Evolutionary conservation across 1,140 invertebrate species (phyloP).

Genomic region (Bombus impatiens): DNA sequence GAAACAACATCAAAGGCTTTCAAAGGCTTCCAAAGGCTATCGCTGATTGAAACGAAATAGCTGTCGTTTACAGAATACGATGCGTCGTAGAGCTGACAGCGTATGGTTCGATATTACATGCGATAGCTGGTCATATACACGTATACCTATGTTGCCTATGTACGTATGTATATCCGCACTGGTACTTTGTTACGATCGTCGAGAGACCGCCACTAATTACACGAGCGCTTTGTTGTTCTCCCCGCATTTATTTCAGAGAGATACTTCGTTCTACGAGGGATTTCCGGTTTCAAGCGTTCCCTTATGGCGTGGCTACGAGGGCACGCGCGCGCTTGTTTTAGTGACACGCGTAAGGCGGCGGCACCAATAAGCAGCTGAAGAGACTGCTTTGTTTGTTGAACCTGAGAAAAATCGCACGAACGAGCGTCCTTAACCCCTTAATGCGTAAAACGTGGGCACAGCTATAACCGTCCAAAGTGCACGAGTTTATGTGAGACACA

Average conservation of each 20-base stretch:
- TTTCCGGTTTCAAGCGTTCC: conserved; percentile 8
- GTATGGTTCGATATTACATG: conserved; percentile 8
- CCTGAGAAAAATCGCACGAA: not conserved
- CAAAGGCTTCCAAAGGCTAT: conserved; percentile 8
- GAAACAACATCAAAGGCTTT: not conserved
- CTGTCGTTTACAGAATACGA: conserved; percentile 28
- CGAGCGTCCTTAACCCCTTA: not conserved
- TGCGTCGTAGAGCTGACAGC: not conserved
- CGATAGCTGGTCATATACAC: not conserved
- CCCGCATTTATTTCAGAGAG: conserved; percentile 31
- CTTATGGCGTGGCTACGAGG: conserved; percentile 3
- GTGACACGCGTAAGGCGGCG: not conserved
- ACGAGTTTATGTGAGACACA: no score
- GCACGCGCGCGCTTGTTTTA: not conserved
- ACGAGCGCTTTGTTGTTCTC: not conserved
- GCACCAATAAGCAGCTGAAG: not conserved
- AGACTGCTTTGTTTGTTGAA: not conserved
- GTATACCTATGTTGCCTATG: not conserved
- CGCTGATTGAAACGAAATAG: conserved; percentile 40
- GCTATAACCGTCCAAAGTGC: no score
- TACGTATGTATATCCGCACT: not conserved
- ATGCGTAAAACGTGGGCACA: not conserved
- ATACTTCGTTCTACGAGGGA: conserved; percentile 1
- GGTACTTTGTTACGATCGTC: conserved; percentile 34
- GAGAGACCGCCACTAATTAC: conserved; percentile 43